Percentiles rank a stretch among this genome's conserved stretches.
These are phyloP conservation scores for Chinchilla lanigera DNA, from an alignment of 2,113 vertebrate species.

Conservation along the genomic window DNA sequence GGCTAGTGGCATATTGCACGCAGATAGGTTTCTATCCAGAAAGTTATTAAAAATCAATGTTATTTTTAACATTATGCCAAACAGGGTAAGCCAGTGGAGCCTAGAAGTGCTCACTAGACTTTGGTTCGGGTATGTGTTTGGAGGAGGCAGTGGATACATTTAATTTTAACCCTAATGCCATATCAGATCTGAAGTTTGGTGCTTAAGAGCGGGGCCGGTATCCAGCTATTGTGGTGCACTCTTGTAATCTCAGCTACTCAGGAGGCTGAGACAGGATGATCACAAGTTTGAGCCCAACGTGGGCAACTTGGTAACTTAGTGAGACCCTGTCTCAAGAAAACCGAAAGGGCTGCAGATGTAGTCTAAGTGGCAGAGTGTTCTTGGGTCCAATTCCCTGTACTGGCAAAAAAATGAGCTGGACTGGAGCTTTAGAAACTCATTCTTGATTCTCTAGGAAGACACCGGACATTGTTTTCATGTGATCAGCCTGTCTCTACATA, in stretches of 20 bases:
- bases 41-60: not conserved
- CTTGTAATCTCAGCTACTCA: not conserved
- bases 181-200: not conserved
- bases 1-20: not conserved
- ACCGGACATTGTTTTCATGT: not conserved
- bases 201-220: not conserved
- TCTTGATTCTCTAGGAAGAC: not conserved
- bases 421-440: slow-evolving; percentile 24
- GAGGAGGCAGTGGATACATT: not conserved
- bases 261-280: not conserved
- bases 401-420: not conserved
- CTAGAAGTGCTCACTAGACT: not conserved
- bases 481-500: not conserved
- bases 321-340: not conserved
- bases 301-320: not conserved
- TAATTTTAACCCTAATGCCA: not conserved
- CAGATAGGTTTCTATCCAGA: slow-evolving; percentile 30
- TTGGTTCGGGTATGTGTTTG: not conserved
- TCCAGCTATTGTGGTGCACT: not conserved
- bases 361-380: not conserved
- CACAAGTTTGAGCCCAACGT: not conserved
- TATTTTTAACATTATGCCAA: slow-evolving; percentile 18
- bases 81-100: not conserved
- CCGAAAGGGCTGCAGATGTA: not conserved
- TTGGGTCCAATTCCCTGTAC: not conserved